phyloP scores from a whole-genome alignment of 2,888 invertebrate genomes.

The Microplitis manilae region DNA sequence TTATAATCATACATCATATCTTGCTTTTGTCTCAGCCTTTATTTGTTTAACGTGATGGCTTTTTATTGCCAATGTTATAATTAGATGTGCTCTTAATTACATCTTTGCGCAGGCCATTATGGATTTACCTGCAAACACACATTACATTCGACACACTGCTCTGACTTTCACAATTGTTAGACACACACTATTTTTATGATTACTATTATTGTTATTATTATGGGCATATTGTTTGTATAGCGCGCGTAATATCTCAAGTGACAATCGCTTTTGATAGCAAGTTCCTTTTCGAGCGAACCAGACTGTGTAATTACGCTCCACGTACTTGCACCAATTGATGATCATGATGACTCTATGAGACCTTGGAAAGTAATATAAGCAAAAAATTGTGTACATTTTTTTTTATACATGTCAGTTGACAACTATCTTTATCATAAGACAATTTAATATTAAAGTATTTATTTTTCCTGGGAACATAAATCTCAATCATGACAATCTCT shows the following conservation, averaged over 20 bases:
- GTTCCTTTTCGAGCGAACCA: slow-evolving; percentile 65
- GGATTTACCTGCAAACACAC: slow-evolving; percentile 20
- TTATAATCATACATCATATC: background rate
- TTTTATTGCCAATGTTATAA: slow-evolving; percentile 18
- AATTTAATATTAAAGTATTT: no score
- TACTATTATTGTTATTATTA: background rate
- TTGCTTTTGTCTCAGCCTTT: background rate
- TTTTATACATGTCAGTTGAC: no score
- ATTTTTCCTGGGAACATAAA: no score
- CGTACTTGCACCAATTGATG: slow-evolving; percentile 24
- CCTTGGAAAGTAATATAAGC: slow-evolving; percentile 22
- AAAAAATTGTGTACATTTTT: background rate
- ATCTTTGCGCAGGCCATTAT: background rate
- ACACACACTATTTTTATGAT: slow-evolving; percentile 20
- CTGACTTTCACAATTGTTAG: slow-evolving; percentile 34
- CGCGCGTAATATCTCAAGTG: slow-evolving; percentile 43
- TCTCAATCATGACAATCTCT: no score
- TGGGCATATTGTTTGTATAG: background rate
- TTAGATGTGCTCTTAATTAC: slow-evolving; percentile 19
- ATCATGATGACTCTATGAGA: slow-evolving; percentile 17
- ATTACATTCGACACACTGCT: slow-evolving; percentile 30
- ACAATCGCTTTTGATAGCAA: slow-evolving; percentile 58
- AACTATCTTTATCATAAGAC: no score
- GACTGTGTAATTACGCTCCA: slow-evolving; percentile 63
- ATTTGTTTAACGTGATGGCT: background rate